Base-by-base conservation (phyloP, 1,140 invertebrate species). In the Brachionus rotundiformis region DNA sequence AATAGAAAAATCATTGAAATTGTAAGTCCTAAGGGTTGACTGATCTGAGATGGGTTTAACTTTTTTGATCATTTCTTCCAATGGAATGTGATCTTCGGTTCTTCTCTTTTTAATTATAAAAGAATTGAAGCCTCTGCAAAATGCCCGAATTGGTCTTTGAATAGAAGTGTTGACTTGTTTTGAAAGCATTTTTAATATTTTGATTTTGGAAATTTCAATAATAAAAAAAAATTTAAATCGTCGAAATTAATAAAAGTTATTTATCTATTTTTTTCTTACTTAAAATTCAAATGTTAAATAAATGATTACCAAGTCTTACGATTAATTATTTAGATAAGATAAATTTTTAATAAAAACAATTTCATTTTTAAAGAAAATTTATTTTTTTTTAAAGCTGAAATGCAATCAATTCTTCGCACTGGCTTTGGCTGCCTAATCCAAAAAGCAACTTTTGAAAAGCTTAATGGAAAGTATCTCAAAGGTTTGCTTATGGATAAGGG, bases 291-390 rank as follows among this genome's bases (percentile, higher is more conserved):
- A 49, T 49, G 47, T 16, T 49, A n/a, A 49, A 49, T 49, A 49
- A 23, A 3, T 16, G 47, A 49, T 49, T 16, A 6, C 16, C 16
- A n/a, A 49, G 16, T 49, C 47, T 49, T 23, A 49, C 47, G 47
- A 49, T 49, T 49, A 3, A 49, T 16, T 49, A 16, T 4, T 6
- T 7, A 5, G 47, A 49, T 49, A 5, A 49, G 47, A 49, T 49
- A 49, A 49, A 49, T 49, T 49, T 49, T 49, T 49, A 49, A 49
- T 49, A 49, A 49, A 49, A 49, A 49, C 47, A 49, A 49, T 49
- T 49, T 49, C 47, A 49, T 19, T 49, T 49, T 49, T 16, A 16
- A n/a, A 16, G 16, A 16, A 7, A 16, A n/a, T 49, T 23, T 23
- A 49, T 19, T 49, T 19, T 49, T 49, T 49, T 16, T 49, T 1